Base-by-base conservation (phyloP, 2,113 vertebrate genomes). In the Corythoichthys haematopterus region DNA sequence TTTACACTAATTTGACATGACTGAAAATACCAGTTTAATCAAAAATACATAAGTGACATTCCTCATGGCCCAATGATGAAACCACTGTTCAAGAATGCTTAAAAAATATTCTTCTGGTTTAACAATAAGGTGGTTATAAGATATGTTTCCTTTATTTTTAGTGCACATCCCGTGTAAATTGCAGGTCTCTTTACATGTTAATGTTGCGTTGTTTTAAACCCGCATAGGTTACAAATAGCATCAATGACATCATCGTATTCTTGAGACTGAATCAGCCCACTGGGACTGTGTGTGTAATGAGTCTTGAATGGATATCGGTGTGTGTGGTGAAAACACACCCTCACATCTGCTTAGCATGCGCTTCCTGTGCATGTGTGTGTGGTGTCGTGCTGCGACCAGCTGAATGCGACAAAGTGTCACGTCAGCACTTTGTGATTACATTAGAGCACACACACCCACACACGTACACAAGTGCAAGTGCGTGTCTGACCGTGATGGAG, bases 391-490 rank as follows among this genome's bases (percentile, higher is more conserved):
- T 0, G 28, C 52, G 6, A 60, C 57, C 60, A 72, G 65, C 66
- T 66, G 68, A 63, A 47, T 7, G 62, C 4, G 52, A 71, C 75
- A 47, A 86, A 71, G 47, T 80, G 75, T 80, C 76, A 74, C 69
- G 36, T 91, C 86, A 88, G 88, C 84, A 88, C 70, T 84, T 83
- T 84, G 1, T 36, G 58, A 56, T 53, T 9, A 35, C 15, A 64
- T n/a, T 15, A 53, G 14, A 20, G 47, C 56, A 14, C 45, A 64
- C 61, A 61, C 60, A 62, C 37, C 38, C 59, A 61, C 47, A 66
- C 50, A 43, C 51, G 58, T 15, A 51, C 60, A 20, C 33, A 47
- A 6, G 46, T 50, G 33, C 28, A 35, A 35, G 28, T 28, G 28
- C 4, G 12, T 2, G 63, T 52, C 36, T 65, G 48, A 51, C 47